Evolutionary conservation across 1,140 invertebrate genomes (phyloP).

Genomic region (Drosophila rhopaloa): DNA sequence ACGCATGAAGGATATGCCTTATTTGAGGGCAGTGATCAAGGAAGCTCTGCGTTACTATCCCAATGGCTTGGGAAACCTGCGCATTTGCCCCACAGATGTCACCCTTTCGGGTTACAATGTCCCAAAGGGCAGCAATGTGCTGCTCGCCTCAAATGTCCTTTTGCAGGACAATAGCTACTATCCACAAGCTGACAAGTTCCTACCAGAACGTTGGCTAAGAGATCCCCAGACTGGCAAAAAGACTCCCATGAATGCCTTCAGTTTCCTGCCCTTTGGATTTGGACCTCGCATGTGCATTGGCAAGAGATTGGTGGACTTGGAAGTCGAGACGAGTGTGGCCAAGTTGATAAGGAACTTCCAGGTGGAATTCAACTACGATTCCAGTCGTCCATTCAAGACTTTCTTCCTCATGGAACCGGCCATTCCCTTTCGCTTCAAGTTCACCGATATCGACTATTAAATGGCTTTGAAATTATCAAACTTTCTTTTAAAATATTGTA

Average conservation of each 20-base stretch:
- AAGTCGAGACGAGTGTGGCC: conserved; percentile 87
- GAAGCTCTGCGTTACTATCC: conserved; percentile 91
- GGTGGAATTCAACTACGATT: conserved; percentile 85
- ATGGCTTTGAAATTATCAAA: not conserved
- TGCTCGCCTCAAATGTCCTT: conserved; percentile 31
- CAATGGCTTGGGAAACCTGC: conserved; percentile 92
- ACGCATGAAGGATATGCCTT: conserved; percentile 82
- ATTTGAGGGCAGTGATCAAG: conserved; percentile 86
- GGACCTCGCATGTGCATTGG: conserved; percentile 86
- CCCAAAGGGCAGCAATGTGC: conserved; percentile 88
- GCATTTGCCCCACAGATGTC: conserved; percentile 90
- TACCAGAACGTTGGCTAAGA: conserved; percentile 91
- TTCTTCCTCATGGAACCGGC: conserved; percentile 43
- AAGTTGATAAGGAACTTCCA: conserved; percentile 87
- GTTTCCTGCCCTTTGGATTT: conserved; percentile 86
- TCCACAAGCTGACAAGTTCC: conserved; percentile 87
- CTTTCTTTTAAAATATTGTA: not conserved
- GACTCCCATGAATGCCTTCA: conserved; percentile 37
- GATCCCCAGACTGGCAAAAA: conserved; percentile 67
- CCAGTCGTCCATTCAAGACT: conserved; percentile 42
- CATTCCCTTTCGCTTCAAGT: conserved; percentile 69
- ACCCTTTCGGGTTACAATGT: conserved; percentile 91
- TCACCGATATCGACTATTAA: conserved; percentile 39
- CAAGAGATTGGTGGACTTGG: conserved; percentile 89
- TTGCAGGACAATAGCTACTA: conserved; percentile 86